Conservation (phyloP, 1,140 invertebrate species). For the Heliconius hewitsoni region DNA sequence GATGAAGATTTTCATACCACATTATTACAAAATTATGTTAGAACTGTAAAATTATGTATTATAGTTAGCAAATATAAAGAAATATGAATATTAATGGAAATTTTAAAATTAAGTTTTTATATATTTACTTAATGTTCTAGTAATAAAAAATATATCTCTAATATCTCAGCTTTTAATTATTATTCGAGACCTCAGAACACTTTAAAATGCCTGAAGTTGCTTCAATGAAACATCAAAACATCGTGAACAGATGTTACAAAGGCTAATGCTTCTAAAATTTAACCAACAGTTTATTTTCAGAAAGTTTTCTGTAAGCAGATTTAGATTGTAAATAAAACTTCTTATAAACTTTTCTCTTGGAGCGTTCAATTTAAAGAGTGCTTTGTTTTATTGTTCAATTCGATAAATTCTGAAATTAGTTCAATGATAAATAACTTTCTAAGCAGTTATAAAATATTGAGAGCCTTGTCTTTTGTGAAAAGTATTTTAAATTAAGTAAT, state of each 20-base stretch:
- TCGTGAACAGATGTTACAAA: slow-evolving; percentile 19
- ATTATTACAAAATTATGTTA: background rate
- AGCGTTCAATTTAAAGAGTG: background rate
- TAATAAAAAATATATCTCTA: background rate
- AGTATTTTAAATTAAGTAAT: slow-evolving; percentile 8
- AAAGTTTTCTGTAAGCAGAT: background rate
- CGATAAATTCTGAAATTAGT: background rate
- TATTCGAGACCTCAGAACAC: background rate
- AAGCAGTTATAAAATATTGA: background rate
- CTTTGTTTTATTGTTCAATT: background rate
- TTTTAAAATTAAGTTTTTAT: too few species aligned
- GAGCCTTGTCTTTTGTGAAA: background rate
- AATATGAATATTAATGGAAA: too few species aligned
- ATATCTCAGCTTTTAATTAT: background rate
- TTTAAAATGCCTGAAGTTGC: background rate
- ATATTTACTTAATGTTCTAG: too few species aligned
- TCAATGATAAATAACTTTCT: background rate
- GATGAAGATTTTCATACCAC: background rate
- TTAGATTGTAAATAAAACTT: slow-evolving; percentile 10
- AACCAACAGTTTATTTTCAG: background rate
- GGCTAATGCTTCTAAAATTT: slow-evolving; percentile 7
- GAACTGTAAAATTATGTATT: too few species aligned
- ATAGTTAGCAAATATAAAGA: too few species aligned
- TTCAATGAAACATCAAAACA: slow-evolving; percentile 19
- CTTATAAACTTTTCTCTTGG: background rate